A percentile compares a stretch with the other conserved stretches of the same genome.
Evolutionary conservation across 1,140 invertebrate genomes (phyloP).

Genomic region (Orius insidiosus): DNA sequence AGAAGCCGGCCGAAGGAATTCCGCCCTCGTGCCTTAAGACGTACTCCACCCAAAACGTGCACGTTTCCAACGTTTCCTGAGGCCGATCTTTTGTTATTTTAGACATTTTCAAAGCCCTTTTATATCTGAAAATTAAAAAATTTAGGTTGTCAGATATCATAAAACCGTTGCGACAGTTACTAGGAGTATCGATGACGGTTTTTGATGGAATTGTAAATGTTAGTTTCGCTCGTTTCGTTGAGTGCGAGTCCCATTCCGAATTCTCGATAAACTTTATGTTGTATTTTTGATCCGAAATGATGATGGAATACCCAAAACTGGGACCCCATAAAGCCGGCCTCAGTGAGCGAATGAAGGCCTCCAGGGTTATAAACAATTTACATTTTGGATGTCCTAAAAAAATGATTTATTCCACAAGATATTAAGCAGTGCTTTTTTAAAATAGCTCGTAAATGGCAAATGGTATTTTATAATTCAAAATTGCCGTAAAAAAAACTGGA

Average conservation of each 20-base stretch:
- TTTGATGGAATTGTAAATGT: too few species aligned
- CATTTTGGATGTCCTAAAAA: conserved; percentile 26
- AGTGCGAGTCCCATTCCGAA: conserved; percentile 19
- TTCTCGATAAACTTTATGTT: conserved; percentile 1
- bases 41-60: conserved; percentile 24
- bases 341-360: conserved; percentile 33
- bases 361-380: conserved; percentile 34
- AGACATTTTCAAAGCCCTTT: conserved; percentile 11
- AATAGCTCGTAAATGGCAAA: too few species aligned
- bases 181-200: too few species aligned
- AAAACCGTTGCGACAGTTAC: too few species aligned
- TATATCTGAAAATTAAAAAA: conserved; percentile 14
- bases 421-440: too few species aligned
- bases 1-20: conserved; percentile 16
- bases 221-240: conserved; percentile 16
- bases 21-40: conserved; percentile 21
- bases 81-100: conserved; percentile 19
- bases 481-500: too few species aligned
- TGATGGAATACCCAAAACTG: conserved; percentile 31
- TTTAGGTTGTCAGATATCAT: too few species aligned
- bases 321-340: conserved; percentile 31
- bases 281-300: conserved; percentile 25
- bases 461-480: too few species aligned
- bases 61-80: conserved; percentile 18
- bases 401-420: too few species aligned